Evolutionary conservation across 2,113 vertebrate genomes (phyloP).

Genomic region (Caloenas nicobarica): DNA sequence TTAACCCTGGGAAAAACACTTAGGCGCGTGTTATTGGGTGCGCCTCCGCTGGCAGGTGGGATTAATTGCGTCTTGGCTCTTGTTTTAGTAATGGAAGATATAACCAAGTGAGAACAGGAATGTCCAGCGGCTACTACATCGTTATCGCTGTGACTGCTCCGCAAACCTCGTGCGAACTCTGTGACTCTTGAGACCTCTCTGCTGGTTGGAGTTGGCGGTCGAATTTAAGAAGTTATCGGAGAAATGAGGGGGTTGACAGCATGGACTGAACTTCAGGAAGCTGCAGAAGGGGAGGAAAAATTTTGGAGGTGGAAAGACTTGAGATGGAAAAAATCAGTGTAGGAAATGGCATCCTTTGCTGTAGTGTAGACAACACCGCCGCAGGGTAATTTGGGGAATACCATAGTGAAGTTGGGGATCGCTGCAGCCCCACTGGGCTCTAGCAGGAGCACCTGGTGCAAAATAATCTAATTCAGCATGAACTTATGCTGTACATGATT

Average conservation of each 20-base stretch:
- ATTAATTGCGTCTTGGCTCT: not conserved
- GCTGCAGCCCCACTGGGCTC: not conserved
- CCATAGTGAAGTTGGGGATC: not conserved
- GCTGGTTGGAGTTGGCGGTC: not conserved
- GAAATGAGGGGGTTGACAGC: not conserved
- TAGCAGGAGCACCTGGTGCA: not conserved
- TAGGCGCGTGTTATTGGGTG: not conserved
- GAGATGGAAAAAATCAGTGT: not conserved
- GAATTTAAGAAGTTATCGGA: not conserved
- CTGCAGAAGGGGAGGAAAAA: not conserved
- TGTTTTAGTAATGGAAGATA: not conserved
- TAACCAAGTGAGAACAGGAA: not conserved
- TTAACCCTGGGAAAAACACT: not conserved
- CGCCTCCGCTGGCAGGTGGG: not conserved
- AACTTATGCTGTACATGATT: not conserved
- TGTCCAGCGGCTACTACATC: not conserved
- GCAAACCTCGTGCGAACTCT: not conserved
- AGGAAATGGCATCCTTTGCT: not conserved
- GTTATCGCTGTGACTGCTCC: not conserved
- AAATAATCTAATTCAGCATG: not conserved
- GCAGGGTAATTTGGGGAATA: not conserved
- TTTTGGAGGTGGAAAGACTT: not conserved
- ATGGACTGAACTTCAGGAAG: not conserved
- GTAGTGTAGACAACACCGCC: fast-evolving
- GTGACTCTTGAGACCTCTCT: not conserved